Evolutionary conservation across 2,113 vertebrate species (phyloP).

Genomic region (Scartelaos histophorus): DNA sequence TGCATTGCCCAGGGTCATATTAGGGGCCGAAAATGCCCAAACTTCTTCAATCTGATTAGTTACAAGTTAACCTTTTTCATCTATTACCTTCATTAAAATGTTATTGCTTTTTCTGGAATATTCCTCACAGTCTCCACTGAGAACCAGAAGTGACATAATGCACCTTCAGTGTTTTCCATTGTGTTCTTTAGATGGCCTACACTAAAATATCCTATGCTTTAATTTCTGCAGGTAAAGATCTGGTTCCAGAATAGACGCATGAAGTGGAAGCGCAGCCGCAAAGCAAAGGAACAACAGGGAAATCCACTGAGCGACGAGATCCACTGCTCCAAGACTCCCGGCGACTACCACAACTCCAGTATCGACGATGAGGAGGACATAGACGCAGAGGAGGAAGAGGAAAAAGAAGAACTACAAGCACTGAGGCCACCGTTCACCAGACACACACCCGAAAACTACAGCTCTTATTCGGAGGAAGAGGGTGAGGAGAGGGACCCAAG

Average conservation of each 20-base stretch:
- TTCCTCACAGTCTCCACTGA: too few relatives aligned
- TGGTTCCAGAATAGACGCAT: slow-evolving; percentile 87
- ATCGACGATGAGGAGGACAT: slow-evolving; percentile 47
- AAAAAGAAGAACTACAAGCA: slow-evolving; percentile 41
- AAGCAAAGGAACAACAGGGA: slow-evolving; percentile 79
- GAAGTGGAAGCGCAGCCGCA: slow-evolving; percentile 85
- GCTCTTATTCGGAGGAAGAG: slow-evolving; percentile 75
- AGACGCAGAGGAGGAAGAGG: slow-evolving; percentile 52
- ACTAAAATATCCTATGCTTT: neutral
- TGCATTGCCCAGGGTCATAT: too few relatives aligned
- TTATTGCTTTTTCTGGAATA: too few relatives aligned
- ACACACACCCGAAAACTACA: slow-evolving; percentile 64
- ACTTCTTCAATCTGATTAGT: too few relatives aligned
- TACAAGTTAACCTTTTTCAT: too few relatives aligned
- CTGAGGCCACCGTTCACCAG: slow-evolving; percentile 56
- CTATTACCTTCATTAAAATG: too few relatives aligned
- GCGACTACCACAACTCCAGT: slow-evolving; percentile 60
- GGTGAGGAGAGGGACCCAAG: slow-evolving; percentile 58
- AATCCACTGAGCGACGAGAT: slow-evolving; percentile 20
- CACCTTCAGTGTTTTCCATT: neutral
- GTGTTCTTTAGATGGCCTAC: too few relatives aligned
- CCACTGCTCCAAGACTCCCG: slow-evolving; percentile 38
- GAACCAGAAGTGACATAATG: too few relatives aligned
- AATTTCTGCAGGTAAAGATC: slow-evolving; percentile 78
- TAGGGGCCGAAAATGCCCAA: too few relatives aligned